Conservation (phyloP, 2,113 vertebrate genomes). For the Ibidorhyncha struthersii region DNA sequence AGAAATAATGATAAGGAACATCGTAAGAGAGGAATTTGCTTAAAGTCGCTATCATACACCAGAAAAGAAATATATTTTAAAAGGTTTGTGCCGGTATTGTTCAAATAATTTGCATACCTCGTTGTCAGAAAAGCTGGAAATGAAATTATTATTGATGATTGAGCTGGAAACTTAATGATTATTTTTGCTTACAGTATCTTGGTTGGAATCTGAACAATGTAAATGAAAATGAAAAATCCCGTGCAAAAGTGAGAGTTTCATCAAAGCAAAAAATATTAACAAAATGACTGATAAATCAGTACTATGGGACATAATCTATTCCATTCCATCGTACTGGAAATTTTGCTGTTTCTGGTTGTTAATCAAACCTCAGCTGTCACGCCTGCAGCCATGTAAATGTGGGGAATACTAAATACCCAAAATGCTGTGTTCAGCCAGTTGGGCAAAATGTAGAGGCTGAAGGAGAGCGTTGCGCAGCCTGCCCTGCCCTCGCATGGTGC, state of each 20-base stretch:
- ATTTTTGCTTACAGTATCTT: background rate
- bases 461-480: background rate
- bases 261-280: background rate
- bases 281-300: background rate
- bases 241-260: background rate
- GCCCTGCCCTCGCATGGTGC: background rate
- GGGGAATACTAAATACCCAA: background rate
- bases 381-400: background rate
- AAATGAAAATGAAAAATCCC: background rate
- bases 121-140: background rate
- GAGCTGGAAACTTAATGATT: background rate
- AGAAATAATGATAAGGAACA: background rate
- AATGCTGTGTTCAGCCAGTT: background rate
- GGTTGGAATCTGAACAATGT: background rate
- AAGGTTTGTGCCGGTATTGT: rapidly evolving
- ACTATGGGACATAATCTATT: background rate
- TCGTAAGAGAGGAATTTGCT: background rate
- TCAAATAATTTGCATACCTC: background rate
- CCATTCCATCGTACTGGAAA: background rate
- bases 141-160: background rate
- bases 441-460: background rate
- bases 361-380: background rate
- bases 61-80: background rate
- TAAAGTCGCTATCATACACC: background rate
- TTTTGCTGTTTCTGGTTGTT: background rate